Base-by-base conservation (phyloP, 2,113 vertebrate genomes). In the Tyrannus savana region DNA sequence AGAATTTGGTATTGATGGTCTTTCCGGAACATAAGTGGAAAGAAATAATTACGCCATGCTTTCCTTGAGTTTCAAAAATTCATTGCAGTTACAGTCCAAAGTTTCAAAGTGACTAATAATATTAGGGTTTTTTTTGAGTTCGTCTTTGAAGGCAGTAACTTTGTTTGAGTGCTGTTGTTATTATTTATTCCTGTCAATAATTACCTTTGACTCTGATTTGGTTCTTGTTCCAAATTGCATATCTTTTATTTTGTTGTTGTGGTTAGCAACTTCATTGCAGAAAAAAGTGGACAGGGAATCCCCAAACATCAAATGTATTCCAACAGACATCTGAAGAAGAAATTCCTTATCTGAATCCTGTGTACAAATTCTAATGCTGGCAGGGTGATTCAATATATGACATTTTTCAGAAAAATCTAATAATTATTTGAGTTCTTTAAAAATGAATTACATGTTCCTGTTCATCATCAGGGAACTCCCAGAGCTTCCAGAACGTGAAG, bases 401-500 rank as follows among this genome's bases (percentile, higher is more conserved):
- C 18, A 10, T 35, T 83, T 58, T 91, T 7, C 41, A 33, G 39
- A 47, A 71, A 50, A 74, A 33, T 49, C 3, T 42, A 17, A 6
- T 42, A 10, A 35, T 52, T 85, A 55, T 85, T 52, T 66, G 58
- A 7, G 22, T 49, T 73, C 37, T 89, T 92, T 41, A 27, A 59
- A 58, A 86, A 59, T 91, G 2, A 63, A 83, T 46, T 73, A 4
- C 56, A n/a, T 92, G 0, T 84, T 71, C 33, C 9, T 95, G 12
- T 96, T 96, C 89, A 81, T 72, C 67, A 91, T 84, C 81, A 98
- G 98, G 95, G 98, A 98, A 79, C 96, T 98, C 62, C 97, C 98
- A 46, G 99, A 98, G 93, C 98, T 99, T 80, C 99, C 99, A 25
- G 99, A 99, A 95, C 98, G 99, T 52, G 99, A 99, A 97, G 99